phyloP scores from a whole-genome alignment of 2,888 invertebrate genomes.

The Rotaria macrura region DNA sequence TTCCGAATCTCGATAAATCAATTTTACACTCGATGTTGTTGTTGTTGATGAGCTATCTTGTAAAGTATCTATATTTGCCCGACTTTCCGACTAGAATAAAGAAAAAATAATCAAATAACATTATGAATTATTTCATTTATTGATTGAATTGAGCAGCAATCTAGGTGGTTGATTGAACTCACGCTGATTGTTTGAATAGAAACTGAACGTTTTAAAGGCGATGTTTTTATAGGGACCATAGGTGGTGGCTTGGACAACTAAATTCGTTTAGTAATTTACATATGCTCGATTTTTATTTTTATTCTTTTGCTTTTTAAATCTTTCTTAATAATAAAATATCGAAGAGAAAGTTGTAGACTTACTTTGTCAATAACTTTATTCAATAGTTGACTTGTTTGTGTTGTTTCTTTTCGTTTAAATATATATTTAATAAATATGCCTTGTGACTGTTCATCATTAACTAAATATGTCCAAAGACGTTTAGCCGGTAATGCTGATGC shows the following conservation, averaged over 20 bases:
- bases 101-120: neutral
- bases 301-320: too few relatives aligned
- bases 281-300: too few relatives aligned
- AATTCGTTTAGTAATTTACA: neutral
- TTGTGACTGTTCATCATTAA: constrained; percentile 80
- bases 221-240: neutral
- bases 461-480: constrained; percentile 81
- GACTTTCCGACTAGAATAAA: neutral
- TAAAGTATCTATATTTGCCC: neutral
- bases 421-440: constrained; percentile 88
- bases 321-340: too few relatives aligned
- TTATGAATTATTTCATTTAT: neutral
- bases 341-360: too few relatives aligned
- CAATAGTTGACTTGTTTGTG: neutral
- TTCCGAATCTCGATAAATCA: constrained; percentile 97
- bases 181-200: constrained; percentile 29
- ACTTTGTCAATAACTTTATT: constrained; percentile 3
- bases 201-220: neutral
- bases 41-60: neutral
- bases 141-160: neutral
- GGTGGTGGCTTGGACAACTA: constrained; percentile 35
- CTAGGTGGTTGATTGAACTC: neutral
- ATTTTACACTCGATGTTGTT: constrained; percentile 53
- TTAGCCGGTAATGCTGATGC: constrained; percentile 56
- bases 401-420: constrained; percentile 53